A percentile compares a stretch with the other conserved stretches of the same genome.
Evolutionary conservation across 1,140 invertebrate species (phyloP).

Genomic region (Phymastichus coffea): DNA sequence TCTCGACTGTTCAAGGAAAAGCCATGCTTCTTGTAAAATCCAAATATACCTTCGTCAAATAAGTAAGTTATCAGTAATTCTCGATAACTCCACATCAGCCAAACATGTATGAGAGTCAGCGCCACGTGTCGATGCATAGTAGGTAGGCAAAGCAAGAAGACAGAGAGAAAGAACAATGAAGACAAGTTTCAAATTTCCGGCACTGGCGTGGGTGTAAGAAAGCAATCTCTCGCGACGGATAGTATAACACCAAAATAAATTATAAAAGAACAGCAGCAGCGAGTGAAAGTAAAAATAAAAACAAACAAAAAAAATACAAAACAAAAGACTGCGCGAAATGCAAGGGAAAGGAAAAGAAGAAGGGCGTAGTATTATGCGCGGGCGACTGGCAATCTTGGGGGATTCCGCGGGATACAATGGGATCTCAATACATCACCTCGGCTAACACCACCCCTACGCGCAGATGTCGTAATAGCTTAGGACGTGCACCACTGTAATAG

Average conservation of each 20-base stretch:
- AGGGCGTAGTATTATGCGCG: constrained; percentile 42
- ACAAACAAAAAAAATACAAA: background rate
- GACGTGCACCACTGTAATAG: constrained; percentile 20
- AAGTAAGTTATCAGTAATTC: too few relatives aligned
- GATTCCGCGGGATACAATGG: constrained; percentile 57
- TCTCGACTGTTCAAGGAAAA: too few relatives aligned
- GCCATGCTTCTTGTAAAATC: too few relatives aligned
- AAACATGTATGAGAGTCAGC: too few relatives aligned
- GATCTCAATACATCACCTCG: constrained; percentile 60
- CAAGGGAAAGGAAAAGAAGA: constrained; percentile 1
- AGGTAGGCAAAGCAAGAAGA: too few relatives aligned
- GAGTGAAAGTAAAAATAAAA: too few relatives aligned
- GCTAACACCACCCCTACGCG: constrained; percentile 41
- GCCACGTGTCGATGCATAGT: too few relatives aligned
- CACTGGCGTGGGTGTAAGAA: too few relatives aligned
- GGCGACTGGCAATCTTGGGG: constrained; percentile 58
- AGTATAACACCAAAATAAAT: background rate
- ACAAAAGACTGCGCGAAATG: background rate
- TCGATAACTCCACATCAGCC: background rate
- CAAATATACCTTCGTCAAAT: too few relatives aligned
- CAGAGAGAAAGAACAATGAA: too few relatives aligned
- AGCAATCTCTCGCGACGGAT: too few relatives aligned
- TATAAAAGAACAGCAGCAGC: constrained; percentile 6
- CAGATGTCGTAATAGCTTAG: constrained; percentile 54
- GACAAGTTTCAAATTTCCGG: too few relatives aligned